Percentiles rank a stretch among this genome's conserved stretches.
These are phyloP conservation scores for Distichodus sexfasciatus DNA, from an alignment of 2,797 vertebrate species.

Conservation along the genomic window DNA sequence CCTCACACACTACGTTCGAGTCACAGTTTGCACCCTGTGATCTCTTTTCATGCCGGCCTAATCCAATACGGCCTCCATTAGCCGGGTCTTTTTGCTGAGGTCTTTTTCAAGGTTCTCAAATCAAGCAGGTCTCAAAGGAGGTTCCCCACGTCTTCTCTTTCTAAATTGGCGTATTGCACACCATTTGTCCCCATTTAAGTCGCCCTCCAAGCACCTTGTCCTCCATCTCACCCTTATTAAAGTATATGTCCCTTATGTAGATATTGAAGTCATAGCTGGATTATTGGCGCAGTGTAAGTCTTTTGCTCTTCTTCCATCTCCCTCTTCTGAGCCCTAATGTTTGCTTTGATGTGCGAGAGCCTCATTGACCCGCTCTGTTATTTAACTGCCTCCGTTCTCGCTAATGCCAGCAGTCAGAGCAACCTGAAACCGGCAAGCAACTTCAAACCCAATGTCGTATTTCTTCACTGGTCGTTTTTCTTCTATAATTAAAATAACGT, in stretches of 20 bases:
- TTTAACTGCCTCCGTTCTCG: conserved; percentile 23
- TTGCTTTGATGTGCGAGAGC: conserved; percentile 28
- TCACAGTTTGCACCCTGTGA: conserved; percentile 15
- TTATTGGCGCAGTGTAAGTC: conserved; percentile 13
- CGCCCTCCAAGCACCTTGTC: conserved; percentile 5
- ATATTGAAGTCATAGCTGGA: conserved; percentile 11
- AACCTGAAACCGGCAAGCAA: conserved; percentile 1
- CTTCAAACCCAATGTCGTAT: conserved; percentile 3
- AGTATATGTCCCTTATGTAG: conserved; percentile 6
- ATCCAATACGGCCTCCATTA: conserved; percentile 54
- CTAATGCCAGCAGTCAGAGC: conserved; percentile 27
- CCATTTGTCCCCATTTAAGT: conserved; percentile 34
- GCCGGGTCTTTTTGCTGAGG: conserved; percentile 29
- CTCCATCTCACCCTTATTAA: conserved; percentile 32
- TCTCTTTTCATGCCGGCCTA: conserved; percentile 33
- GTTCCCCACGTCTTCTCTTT: background rate
- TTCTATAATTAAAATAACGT: conserved; percentile 51
- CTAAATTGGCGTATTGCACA: conserved; percentile 46
- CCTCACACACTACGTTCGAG: conserved; percentile 18
- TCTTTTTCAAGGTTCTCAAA: conserved; percentile 33
- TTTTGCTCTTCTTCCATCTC: background rate
- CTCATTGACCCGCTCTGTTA: conserved; percentile 25
- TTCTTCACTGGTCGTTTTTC: conserved; percentile 41
- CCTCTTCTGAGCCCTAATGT: background rate
- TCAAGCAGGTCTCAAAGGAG: conserved; percentile 32